Conservation (phyloP, 2,113 vertebrate genomes). For the Pelodiscus sinensis region DNA sequence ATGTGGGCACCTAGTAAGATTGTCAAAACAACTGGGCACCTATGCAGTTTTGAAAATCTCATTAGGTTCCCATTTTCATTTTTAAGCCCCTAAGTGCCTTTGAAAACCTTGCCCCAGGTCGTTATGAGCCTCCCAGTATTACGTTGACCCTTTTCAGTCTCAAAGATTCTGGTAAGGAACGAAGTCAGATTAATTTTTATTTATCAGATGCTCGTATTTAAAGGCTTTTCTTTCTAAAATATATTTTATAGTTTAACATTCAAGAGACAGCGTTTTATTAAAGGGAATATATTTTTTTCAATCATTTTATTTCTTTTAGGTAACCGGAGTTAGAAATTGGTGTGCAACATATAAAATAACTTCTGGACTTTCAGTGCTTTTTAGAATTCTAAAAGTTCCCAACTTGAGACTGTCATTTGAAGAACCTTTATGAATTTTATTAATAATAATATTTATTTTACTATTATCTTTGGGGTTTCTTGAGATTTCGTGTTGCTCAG, state of each 20-base stretch:
- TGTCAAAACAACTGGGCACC: not conserved
- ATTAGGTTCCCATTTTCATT: not conserved
- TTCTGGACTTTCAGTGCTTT: not conserved
- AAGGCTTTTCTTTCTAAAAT: not conserved
- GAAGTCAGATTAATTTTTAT: not conserved
- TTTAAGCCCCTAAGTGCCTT: not conserved
- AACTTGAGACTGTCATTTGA: not conserved
- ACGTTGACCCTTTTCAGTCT: accelerated
- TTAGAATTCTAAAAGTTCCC: not conserved
- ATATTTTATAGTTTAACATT: not conserved
- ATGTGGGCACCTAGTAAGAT: not conserved
- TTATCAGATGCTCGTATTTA: not conserved
- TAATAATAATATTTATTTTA: not conserved
- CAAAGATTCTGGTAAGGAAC: not conserved
- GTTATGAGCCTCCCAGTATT: not conserved
- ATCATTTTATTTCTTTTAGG: not conserved
- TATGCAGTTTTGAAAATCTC: not conserved
- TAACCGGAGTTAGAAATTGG: not conserved
- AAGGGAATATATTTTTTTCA: not conserved
- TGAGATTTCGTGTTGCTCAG: conserved; percentile 48
- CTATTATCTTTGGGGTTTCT: not conserved
- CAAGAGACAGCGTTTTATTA: not conserved
- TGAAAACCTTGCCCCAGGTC: not conserved
- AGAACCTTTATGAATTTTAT: not conserved
- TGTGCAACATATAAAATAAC: not conserved